Conservation (phyloP, 2,797 vertebrate species). For the Luscinia luscinia region DNA sequence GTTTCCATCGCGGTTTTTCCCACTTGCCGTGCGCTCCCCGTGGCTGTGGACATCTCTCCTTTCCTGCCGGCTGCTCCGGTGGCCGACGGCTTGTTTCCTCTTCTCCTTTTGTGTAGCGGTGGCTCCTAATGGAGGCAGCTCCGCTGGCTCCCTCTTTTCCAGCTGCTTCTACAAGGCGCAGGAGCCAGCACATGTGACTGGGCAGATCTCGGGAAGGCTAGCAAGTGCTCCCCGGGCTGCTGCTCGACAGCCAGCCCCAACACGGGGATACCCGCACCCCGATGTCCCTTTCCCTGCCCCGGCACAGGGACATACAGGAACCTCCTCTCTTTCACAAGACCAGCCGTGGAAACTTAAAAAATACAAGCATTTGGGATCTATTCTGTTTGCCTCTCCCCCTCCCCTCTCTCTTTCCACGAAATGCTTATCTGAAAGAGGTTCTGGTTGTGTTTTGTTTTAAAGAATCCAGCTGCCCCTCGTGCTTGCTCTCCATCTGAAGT, state of each 20-base stretch:
- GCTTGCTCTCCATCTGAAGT: conserved; percentile 13
- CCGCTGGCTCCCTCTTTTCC: conserved; percentile 57
- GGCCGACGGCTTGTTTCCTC: conserved; percentile 34
- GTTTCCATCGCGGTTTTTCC: not conserved
- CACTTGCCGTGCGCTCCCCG: not conserved
- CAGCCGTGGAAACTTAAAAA: not conserved
- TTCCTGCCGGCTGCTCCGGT: not conserved
- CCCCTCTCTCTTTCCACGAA: not conserved
- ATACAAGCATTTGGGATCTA: not conserved
- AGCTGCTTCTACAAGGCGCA: conserved; percentile 61
- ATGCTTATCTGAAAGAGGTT: conserved; percentile 39
- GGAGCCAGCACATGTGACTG: conserved; percentile 60
- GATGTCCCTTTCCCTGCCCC: not conserved
- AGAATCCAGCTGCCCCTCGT: conserved; percentile 33
- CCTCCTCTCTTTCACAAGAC: not conserved
- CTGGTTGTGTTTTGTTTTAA: conserved; percentile 22
- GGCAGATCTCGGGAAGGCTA: conserved; percentile 23
- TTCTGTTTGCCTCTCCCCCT: not conserved
- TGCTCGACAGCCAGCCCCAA: not conserved
- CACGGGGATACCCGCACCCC: not conserved
- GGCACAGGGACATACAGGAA: accelerated
- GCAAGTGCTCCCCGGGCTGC: not conserved
- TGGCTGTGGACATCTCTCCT: not conserved
- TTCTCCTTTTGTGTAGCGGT: conserved; percentile 60
- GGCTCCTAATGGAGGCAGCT: conserved; percentile 61